phyloP scores from a whole-genome alignment of 2,888 invertebrate genomes.

The Parapristionchus giblindavisi region DNA sequence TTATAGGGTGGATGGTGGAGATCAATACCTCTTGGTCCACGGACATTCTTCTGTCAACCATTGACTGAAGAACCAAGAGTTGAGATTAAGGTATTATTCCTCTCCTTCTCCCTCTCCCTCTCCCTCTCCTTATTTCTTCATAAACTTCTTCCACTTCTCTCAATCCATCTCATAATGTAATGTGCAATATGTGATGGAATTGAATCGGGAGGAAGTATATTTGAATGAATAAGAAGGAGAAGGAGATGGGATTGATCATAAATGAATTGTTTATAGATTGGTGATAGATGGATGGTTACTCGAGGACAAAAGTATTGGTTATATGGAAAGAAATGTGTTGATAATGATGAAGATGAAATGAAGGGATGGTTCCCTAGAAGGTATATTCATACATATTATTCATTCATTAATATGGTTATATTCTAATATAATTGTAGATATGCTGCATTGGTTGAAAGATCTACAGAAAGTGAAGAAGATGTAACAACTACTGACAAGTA shows the following conservation, averaged over 20 bases:
- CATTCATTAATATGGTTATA: too few relatives aligned
- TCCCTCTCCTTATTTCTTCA: neutral
- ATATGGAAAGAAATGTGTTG: slow-evolving; percentile 50
- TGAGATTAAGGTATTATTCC: slow-evolving; percentile 42
- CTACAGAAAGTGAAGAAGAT: neutral
- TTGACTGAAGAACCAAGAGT: slow-evolving; percentile 54
- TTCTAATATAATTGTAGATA: too few relatives aligned
- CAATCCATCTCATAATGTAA: neutral
- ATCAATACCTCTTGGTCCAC: slow-evolving; percentile 30
- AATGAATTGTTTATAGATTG: slow-evolving; percentile 35
- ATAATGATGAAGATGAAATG: slow-evolving; percentile 40
- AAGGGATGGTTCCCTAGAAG: slow-evolving; percentile 57
- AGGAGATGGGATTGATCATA: slow-evolving; percentile 45
- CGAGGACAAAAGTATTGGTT: slow-evolving; percentile 58
- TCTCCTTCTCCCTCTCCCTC: too few relatives aligned
- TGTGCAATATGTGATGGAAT: neutral
- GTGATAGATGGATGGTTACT: slow-evolving; percentile 55
- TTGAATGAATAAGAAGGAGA: slow-evolving; percentile 43
- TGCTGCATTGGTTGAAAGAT: neutral
- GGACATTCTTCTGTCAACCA: slow-evolving; percentile 56
- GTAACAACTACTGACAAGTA: neutral
- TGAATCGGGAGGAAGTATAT: slow-evolving; percentile 42
- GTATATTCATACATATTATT: neutral
- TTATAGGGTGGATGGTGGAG: slow-evolving; percentile 32
- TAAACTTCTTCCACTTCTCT: neutral